A percentile compares a stretch with the other conserved stretches of the same genome.
phyloP scores from a whole-genome alignment of 2,113 vertebrate genomes.

The Pterophyllum scalare region DNA sequence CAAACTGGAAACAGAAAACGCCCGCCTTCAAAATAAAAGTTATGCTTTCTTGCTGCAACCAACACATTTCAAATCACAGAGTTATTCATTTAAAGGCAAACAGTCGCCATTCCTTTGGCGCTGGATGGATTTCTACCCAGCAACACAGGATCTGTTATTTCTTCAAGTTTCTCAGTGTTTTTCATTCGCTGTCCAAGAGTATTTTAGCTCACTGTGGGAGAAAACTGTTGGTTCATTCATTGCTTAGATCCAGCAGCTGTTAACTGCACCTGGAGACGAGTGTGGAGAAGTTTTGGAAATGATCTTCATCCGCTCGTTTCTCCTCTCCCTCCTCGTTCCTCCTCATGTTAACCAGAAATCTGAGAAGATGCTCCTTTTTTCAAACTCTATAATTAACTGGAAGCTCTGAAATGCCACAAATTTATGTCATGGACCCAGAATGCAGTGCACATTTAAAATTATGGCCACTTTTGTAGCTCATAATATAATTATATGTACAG shows the following conservation, averaged over 20 bases:
- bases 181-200: too few species aligned
- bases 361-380: neutral
- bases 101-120: neutral
- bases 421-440: neutral
- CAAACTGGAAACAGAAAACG: neutral
- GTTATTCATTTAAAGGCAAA: neutral
- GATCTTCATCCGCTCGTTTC: neutral
- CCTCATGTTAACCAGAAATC: neutral
- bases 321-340: too few species aligned
- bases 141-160: neutral
- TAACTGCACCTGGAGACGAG: neutral
- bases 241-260: neutral
- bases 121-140: neutral
- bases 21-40: neutral
- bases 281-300: fast-evolving
- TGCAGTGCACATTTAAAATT: neutral
- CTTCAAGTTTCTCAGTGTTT: too few species aligned
- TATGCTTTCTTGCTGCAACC: neutral
- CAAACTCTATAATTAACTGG: neutral
- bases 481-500: neutral
- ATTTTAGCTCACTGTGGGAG: neutral
- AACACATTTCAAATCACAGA: fast-evolving
- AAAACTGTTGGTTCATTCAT: neutral
- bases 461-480: neutral
- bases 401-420: neutral